Evolutionary conservation across 2,797 vertebrate genomes (phyloP).

Genomic region (Podarcis lilfordi): DNA sequence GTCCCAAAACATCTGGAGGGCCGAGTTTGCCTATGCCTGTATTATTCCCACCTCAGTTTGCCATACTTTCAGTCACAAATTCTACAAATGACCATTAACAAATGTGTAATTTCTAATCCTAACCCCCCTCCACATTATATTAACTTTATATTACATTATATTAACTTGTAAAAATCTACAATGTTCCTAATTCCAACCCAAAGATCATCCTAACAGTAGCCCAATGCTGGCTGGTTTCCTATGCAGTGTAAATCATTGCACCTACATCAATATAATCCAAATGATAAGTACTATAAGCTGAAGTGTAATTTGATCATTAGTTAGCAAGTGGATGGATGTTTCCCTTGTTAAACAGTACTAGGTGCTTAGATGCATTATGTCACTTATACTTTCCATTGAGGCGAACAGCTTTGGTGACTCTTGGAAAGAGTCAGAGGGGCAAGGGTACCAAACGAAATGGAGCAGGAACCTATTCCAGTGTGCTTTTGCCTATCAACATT

Average conservation of each 20-base stretch:
- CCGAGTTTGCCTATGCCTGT: neutral
- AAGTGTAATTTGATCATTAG: neutral
- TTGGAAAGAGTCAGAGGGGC: neutral
- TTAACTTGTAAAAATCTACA: neutral
- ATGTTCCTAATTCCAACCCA: neutral
- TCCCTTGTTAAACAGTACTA: accelerated
- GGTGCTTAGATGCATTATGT: neutral
- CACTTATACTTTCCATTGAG: neutral
- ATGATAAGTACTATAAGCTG: neutral
- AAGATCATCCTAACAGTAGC: neutral
- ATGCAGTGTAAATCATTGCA: neutral
- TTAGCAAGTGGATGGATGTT: neutral
- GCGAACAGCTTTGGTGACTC: neutral
- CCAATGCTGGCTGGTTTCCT: neutral
- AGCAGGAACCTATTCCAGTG: constrained; percentile 12
- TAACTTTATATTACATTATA: neutral
- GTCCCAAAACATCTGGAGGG: too few species aligned
- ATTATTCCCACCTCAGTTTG: neutral
- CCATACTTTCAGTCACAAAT: neutral
- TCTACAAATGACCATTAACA: neutral
- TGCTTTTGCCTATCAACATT: constrained; percentile 63
- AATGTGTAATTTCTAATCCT: neutral
- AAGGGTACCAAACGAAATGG: constrained; percentile 23
- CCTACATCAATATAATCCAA: neutral
- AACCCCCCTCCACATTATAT: neutral